A percentile compares a stretch with the other conserved stretches of the same genome.
These are phyloP conservation scores for Mesorhabditis spiculigera DNA, from an alignment of 2,888 invertebrate genomes.

Conservation along the genomic window DNA sequence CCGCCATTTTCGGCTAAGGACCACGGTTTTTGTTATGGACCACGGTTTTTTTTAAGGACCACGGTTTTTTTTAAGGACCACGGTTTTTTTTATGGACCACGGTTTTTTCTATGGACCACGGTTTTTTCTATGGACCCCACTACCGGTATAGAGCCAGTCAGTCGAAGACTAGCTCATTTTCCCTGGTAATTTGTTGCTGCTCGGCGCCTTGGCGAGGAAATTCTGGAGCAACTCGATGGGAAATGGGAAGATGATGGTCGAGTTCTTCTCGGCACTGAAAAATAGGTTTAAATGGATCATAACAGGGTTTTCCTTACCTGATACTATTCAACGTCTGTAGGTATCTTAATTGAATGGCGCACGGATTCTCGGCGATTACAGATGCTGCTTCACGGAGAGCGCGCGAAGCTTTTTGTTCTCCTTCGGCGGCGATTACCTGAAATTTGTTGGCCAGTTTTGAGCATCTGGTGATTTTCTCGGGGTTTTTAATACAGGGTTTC, in stretches of 20 bases:
- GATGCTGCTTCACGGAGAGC: slow-evolving; percentile 93
- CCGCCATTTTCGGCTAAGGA: too few relatives aligned
- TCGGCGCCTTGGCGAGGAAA: slow-evolving; percentile 20
- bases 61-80: too few relatives aligned
- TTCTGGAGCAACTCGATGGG: slow-evolving; percentile 51
- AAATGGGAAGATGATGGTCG: slow-evolving; percentile 56
- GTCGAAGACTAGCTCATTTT: background rate
- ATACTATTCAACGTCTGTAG: slow-evolving; percentile 90
- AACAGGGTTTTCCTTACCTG: slow-evolving; percentile 11
- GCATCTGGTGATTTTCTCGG: too few relatives aligned
- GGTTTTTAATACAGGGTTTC: too few relatives aligned
- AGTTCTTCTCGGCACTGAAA: slow-evolving; percentile 56
- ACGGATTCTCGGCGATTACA: slow-evolving; percentile 80
- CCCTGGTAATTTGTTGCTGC: background rate
- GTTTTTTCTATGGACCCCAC: too few relatives aligned
- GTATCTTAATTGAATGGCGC: slow-evolving; percentile 87
- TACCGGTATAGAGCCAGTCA: too few relatives aligned
- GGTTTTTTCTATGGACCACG: too few relatives aligned
- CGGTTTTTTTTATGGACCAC: too few relatives aligned
- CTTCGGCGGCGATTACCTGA: slow-evolving; percentile 88
- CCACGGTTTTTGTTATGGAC: too few relatives aligned
- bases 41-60: too few relatives aligned
- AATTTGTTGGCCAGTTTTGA: background rate
- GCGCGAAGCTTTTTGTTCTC: slow-evolving; percentile 78
- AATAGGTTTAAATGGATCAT: background rate